phyloP scores from a whole-genome alignment of 2,797 vertebrate species.

The Psittacula derbiana region DNA sequence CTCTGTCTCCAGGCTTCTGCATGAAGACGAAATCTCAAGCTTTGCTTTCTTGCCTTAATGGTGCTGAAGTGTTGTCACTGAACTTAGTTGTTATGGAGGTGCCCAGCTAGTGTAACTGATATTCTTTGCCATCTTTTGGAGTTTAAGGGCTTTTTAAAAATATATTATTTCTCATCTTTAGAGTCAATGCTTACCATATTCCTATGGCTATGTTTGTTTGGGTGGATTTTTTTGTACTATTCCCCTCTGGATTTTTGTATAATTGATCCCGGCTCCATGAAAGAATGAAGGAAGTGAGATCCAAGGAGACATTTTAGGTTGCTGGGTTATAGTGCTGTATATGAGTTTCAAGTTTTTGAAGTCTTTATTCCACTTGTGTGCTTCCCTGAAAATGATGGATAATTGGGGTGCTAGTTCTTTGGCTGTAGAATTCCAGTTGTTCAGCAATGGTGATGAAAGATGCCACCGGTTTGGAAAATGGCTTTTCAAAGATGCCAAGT shows the following conservation, averaged over 20 bases:
- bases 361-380: background rate
- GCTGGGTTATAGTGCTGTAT: background rate
- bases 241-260: background rate
- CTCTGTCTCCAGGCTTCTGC: background rate
- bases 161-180: background rate
- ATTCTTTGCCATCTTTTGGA: background rate
- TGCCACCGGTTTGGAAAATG: background rate
- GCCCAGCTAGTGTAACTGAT: background rate
- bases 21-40: background rate
- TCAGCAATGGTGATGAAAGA: background rate
- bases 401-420: background rate
- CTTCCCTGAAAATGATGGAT: background rate
- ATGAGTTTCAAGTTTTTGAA: background rate
- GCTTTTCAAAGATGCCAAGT: background rate
- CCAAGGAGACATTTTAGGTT: background rate
- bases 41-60: background rate
- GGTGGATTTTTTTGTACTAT: background rate
- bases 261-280: background rate
- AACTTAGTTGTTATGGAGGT: background rate
- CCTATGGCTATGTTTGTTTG: background rate
- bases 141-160: background rate
- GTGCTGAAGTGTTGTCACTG: background rate
- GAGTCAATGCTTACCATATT: background rate
- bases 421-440: background rate
- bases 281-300: background rate